A percentile compares a stretch with the other conserved stretches of the same genome.
These are phyloP conservation scores for Helicoverpa zea DNA, from an alignment of 1,140 invertebrate genomes.

Conservation along the genomic window DNA sequence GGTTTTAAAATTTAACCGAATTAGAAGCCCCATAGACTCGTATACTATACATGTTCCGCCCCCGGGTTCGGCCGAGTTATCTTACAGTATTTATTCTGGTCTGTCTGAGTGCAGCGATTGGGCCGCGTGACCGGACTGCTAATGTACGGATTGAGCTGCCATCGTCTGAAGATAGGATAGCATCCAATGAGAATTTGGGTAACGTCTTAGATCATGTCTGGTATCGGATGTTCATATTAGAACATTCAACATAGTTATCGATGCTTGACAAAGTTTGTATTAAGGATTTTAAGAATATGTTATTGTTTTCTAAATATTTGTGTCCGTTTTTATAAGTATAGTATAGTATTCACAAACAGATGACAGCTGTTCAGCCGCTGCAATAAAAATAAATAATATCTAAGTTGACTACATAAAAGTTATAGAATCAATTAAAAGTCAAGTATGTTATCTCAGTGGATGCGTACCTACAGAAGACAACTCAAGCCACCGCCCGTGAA, in stretches of 20 bases:
- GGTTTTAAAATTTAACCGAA: slow-evolving; percentile 17
- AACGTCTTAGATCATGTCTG: background rate
- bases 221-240: no score
- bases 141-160: slow-evolving; percentile 61
- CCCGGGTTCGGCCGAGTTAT: slow-evolving; percentile 44
- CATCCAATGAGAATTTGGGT: slow-evolving; percentile 10
- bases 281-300: no score
- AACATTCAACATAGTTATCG: no score
- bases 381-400: no score
- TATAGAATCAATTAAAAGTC: background rate
- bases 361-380: no score
- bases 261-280: no score
- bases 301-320: no score
- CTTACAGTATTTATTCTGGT: slow-evolving; percentile 57
- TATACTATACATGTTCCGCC: background rate
- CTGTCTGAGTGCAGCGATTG: slow-evolving; percentile 60
- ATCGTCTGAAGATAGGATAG: slow-evolving; percentile 26
- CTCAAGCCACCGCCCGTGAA: slow-evolving; percentile 57
- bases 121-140: slow-evolving; percentile 62
- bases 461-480: slow-evolving; percentile 51
- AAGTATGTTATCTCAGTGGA: slow-evolving; percentile 17
- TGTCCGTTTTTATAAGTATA: no score
- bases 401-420: no score
- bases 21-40: background rate
- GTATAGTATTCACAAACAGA: no score